A percentile compares a stretch with the other conserved stretches of the same genome.
Evolutionary conservation across 1,140 invertebrate species (phyloP).

Genomic region (Scaptomyza montana): DNA sequence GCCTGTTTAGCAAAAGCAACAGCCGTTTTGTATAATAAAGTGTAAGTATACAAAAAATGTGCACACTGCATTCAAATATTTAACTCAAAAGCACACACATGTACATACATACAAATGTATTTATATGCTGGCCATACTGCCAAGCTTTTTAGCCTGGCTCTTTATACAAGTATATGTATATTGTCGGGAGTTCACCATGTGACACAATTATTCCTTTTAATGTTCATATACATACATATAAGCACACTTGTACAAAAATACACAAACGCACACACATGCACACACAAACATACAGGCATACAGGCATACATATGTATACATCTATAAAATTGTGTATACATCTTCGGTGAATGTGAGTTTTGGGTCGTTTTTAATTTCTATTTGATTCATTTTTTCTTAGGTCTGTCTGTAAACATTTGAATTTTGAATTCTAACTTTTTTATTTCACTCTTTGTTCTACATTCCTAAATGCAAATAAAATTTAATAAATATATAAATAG

Average conservation of each 20-base stretch:
- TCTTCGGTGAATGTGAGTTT: slow-evolving; percentile 21
- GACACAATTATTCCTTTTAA: slow-evolving; percentile 8
- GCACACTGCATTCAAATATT: too few species aligned
- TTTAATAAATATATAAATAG: too few species aligned
- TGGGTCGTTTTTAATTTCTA: not conserved
- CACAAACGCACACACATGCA: too few species aligned
- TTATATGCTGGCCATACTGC: not conserved
- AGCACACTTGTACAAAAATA: too few species aligned
- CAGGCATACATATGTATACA: slow-evolving; percentile 1
- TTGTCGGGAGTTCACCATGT: not conserved
- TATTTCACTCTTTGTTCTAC: not conserved
- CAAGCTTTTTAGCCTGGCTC: too few species aligned
- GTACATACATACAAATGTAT: not conserved
- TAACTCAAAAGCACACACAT: not conserved
- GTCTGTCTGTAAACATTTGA: not conserved
- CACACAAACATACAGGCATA: not conserved
- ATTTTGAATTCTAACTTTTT: not conserved
- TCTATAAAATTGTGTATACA: slow-evolving; percentile 46
- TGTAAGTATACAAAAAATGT: too few species aligned
- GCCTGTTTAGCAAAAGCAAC: too few species aligned
- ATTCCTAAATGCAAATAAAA: too few species aligned
- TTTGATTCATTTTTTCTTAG: not conserved
- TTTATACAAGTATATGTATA: too few species aligned
- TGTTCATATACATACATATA: slow-evolving; percentile 3
- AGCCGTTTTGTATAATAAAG: too few species aligned